Percentiles rank a stretch among this genome's conserved stretches.
These are phyloP conservation scores for Dreissena polymorpha DNA, from an alignment of 1,140 invertebrate genomes.

Conservation along the genomic window DNA sequence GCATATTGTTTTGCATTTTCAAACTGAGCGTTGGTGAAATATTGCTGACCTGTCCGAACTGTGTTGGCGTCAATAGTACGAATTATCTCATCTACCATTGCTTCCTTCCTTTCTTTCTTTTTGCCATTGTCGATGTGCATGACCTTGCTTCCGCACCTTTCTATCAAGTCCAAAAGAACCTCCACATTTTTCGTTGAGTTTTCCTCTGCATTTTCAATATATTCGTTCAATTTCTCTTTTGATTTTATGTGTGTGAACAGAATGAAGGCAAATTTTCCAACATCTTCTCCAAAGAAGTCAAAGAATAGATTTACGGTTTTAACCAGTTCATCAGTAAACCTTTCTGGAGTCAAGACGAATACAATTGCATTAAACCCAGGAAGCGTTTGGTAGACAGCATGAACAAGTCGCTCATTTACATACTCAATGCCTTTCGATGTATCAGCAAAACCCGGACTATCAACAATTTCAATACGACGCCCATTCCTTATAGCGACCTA, in stretches of 20 bases:
- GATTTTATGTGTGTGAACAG: no score
- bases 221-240: background rate
- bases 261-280: no score
- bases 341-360: background rate
- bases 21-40: background rate
- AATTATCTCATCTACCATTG: background rate
- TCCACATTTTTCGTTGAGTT: background rate
- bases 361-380: background rate
- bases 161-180: background rate
- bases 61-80: background rate
- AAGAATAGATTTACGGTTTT: background rate
- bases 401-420: background rate
- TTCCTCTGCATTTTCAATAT: background rate
- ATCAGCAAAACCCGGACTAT: background rate
- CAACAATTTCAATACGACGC: background rate
- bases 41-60: background rate
- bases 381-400: background rate
- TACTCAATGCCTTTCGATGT: background rate
- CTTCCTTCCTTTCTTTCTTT: background rate
- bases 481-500: no score
- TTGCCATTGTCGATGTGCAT: background rate
- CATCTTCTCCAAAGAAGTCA: no score
- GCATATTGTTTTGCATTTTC: background rate
- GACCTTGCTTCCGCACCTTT: background rate
- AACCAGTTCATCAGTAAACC: background rate